phyloP scores from a whole-genome alignment of 1,140 invertebrate species.

The Littorina saxatilis region DNA sequence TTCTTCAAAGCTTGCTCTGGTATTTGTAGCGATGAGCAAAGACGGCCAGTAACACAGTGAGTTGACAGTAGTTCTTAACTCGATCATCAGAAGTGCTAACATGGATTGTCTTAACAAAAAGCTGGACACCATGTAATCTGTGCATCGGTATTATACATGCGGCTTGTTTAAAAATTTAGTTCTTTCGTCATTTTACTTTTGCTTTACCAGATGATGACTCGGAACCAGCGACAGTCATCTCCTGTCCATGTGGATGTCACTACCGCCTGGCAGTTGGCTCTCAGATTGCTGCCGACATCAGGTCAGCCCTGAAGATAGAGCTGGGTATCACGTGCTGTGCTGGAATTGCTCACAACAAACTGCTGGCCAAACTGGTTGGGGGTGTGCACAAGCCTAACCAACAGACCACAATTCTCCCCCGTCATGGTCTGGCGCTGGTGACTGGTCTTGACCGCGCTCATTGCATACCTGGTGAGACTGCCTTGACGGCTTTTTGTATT shows the following conservation, averaged over 20 bases:
- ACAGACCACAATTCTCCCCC: slow-evolving; percentile 86
- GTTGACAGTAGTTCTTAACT: too few relatives aligned
- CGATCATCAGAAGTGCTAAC: too few relatives aligned
- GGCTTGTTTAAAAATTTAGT: too few relatives aligned
- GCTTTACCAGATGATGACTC: too few relatives aligned
- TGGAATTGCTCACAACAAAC: slow-evolving; percentile 89
- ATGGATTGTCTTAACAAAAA: too few relatives aligned
- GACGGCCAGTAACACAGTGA: too few relatives aligned
- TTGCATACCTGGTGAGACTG: slow-evolving; percentile 59
- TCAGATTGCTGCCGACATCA: slow-evolving; percentile 65
- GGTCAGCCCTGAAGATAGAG: slow-evolving; percentile 56
- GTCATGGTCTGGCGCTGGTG: slow-evolving; percentile 81
- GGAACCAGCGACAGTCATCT: background rate
- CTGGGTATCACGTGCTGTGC: slow-evolving; percentile 87
- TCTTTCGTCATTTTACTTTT: too few relatives aligned
- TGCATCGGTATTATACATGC: too few relatives aligned
- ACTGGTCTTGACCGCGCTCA: slow-evolving; percentile 46
- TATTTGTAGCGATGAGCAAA: too few relatives aligned
- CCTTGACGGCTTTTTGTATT: background rate
- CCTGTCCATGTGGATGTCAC: slow-evolving; percentile 62
- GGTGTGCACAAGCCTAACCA: slow-evolving; percentile 84
- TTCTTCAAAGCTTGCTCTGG: too few relatives aligned
- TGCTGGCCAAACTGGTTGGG: slow-evolving; percentile 87
- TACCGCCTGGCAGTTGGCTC: slow-evolving; percentile 58
- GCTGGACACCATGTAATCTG: too few relatives aligned